A percentile compares a stretch with the other conserved stretches of the same genome.
phyloP scores from a whole-genome alignment of 2,888 invertebrate species.

The Gasteruption jaculator region DNA sequence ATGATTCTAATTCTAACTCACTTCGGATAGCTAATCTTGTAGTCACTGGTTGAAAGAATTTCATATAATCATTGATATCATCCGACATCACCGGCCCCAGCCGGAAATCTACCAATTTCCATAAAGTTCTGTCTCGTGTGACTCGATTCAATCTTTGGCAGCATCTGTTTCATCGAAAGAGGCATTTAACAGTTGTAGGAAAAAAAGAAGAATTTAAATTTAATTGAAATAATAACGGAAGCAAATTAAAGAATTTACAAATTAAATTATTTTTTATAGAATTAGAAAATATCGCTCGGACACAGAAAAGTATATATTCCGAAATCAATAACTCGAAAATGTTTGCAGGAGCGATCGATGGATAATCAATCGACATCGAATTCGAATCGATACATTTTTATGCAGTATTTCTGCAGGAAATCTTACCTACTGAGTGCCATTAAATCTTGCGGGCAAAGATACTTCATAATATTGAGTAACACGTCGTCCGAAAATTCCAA shows the following conservation, averaged over 20 bases:
- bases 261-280: conserved; percentile 7
- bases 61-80: conserved; percentile 50
- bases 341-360: too few relatives aligned
- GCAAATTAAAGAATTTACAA: neutral
- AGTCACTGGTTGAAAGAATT: conserved; percentile 52
- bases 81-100: conserved; percentile 34
- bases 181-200: neutral
- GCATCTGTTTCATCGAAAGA: conserved; percentile 42
- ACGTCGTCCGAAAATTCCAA: conserved; percentile 60
- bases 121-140: conserved; percentile 55
- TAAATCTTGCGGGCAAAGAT: conserved; percentile 51
- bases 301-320: too few relatives aligned
- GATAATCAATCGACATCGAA: too few relatives aligned
- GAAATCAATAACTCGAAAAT: too few relatives aligned
- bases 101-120: conserved; percentile 55
- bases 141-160: conserved; percentile 53
- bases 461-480: conserved; percentile 53
- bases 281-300: conserved; percentile 9
- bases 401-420: neutral
- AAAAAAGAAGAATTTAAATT: too few relatives aligned
- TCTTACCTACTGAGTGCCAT: conserved; percentile 57
- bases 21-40: conserved; percentile 42
- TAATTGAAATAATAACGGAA: neutral
- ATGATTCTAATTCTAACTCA: too few relatives aligned
- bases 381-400: too few relatives aligned